These are phyloP conservation scores for Psilopsiagon aurifrons DNA, from an alignment of 2,113 vertebrate genomes.

Conservation along the genomic window DNA sequence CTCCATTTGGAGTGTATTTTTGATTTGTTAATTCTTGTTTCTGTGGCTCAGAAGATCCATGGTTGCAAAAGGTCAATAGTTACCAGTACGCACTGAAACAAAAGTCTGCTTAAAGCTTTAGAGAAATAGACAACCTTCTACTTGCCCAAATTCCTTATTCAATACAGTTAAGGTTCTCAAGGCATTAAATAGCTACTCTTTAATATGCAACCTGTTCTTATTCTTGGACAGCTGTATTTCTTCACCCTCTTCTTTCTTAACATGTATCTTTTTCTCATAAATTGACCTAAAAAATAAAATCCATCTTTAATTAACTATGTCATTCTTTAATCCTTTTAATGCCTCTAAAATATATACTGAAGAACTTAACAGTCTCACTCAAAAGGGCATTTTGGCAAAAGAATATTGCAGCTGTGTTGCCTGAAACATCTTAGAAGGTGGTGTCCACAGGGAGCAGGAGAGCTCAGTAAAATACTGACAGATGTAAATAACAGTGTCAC, in stretches of 20 bases:
- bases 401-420: slow-evolving; percentile 4
- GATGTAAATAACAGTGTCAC: slow-evolving; percentile 57
- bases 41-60: background rate
- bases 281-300: background rate
- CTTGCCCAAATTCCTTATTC: background rate
- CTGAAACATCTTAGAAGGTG: slow-evolving; percentile 12
- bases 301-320: background rate
- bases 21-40: slow-evolving; percentile 33
- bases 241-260: background rate
- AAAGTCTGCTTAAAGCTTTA: background rate
- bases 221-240: background rate
- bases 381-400: slow-evolving; percentile 24
- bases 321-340: background rate
- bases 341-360: background rate
- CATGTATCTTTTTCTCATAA: background rate
- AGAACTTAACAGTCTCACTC: background rate
- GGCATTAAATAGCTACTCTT: background rate
- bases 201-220: background rate
- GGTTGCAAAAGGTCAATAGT: background rate
- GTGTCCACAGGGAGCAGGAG: background rate
- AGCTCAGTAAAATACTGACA: slow-evolving; percentile 8
- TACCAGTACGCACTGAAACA: background rate
- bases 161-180: background rate
- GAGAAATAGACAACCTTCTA: background rate
- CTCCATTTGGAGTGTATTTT: background rate